Conservation (phyloP, 2,888 invertebrate species). For the Silvanus unidentatus region DNA sequence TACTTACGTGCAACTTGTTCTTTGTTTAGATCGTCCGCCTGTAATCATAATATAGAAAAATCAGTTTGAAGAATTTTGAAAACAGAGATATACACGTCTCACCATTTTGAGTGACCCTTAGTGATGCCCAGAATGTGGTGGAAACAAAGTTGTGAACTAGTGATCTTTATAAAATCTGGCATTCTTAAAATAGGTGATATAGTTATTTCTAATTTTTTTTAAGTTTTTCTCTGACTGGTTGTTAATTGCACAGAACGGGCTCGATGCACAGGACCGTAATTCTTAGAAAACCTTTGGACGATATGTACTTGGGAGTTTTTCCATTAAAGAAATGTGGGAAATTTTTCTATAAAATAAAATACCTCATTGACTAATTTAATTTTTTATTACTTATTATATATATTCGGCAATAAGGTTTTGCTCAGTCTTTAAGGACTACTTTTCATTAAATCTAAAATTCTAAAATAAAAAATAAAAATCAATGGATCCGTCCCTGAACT, state of each 20-base stretch:
- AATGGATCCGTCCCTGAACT: conserved; percentile 9
- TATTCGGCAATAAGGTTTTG: too few relatives aligned
- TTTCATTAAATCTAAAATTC: neutral
- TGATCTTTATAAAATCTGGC: conserved; percentile 13
- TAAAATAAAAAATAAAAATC: neutral
- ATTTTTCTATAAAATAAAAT: neutral
- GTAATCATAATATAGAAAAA: neutral
- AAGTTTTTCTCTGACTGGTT: conserved; percentile 12
- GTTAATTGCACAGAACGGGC: conserved; percentile 1
- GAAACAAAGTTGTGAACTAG: conserved; percentile 1
- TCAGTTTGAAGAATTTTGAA: conserved; percentile 10
- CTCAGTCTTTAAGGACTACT: too few relatives aligned
- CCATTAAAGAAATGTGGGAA: neutral
- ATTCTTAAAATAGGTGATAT: conserved; percentile 25
- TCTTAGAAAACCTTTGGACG: neutral
- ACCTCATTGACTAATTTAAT: too few relatives aligned
- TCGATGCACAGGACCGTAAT: neutral
- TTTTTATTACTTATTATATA: too few relatives aligned
- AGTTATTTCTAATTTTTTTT: conserved; percentile 18
- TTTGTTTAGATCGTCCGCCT: conserved; percentile 62
- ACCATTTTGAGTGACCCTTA: neutral
- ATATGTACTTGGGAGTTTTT: too few relatives aligned
- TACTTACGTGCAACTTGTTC: conserved; percentile 74
- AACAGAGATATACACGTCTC: neutral
- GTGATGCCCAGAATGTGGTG: neutral